A percentile compares a stretch with the other conserved stretches of the same genome.
These are phyloP conservation scores for Ruditapes philippinarum DNA, from an alignment of 1,140 invertebrate genomes.

Conservation along the genomic window DNA sequence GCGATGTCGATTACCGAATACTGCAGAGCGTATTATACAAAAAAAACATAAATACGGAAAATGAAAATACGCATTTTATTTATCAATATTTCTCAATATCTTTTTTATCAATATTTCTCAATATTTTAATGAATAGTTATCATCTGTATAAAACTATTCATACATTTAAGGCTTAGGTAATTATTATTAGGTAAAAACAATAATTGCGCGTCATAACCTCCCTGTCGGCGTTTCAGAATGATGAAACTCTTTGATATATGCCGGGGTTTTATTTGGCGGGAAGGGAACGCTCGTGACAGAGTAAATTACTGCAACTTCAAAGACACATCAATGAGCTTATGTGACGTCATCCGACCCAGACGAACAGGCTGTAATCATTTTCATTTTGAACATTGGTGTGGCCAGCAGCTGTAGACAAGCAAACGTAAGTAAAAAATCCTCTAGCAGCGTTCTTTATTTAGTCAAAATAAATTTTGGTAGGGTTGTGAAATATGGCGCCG, in stretches of 20 bases:
- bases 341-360: neutral
- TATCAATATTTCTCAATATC: too few relatives aligned
- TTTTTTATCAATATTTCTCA: too few relatives aligned
- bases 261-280: neutral
- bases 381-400: slow-evolving; percentile 26
- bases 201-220: slow-evolving; percentile 30
- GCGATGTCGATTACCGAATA: too few relatives aligned
- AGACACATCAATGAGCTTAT: slow-evolving; percentile 27
- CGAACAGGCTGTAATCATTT: slow-evolving; percentile 6
- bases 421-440: slow-evolving; percentile 23
- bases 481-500: neutral
- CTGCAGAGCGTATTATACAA: too few relatives aligned
- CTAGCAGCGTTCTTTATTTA: slow-evolving; percentile 14
- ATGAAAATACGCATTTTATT: too few relatives aligned
- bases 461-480: neutral
- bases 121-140: too few relatives aligned
- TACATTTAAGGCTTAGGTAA: slow-evolving; percentile 2
- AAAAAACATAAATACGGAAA: too few relatives aligned
- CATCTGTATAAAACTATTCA: slow-evolving; percentile 7
- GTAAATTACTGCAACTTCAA: slow-evolving; percentile 32
- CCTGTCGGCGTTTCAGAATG: slow-evolving; percentile 31
- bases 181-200: neutral
- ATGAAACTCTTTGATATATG: slow-evolving; percentile 32
- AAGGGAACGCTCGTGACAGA: slow-evolving; percentile 8
- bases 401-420: slow-evolving; percentile 21